Evolutionary conservation across 2,888 invertebrate species (phyloP), one percentile per base, ranked within the genome.

Genomic region (Galerucella nymphaeae): DNA sequence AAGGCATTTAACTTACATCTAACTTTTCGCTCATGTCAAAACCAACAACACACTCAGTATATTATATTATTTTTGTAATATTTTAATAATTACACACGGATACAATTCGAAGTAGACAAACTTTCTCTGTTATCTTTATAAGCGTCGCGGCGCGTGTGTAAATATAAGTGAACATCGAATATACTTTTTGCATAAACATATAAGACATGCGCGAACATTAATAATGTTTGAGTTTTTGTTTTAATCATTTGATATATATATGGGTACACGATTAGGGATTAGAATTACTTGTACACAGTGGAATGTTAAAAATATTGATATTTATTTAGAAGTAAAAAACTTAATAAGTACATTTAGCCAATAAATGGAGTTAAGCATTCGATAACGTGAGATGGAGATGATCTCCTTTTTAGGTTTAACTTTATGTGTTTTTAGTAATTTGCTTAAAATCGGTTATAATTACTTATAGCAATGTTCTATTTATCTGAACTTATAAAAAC

Each of bases 71-170:
- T 13, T 45, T 45, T 14, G 45, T 38, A 38, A 3, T 45, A 14
- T 45, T 13, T 13, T 45, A 45, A 45, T 11, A 45, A 45, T 13
- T 45, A 45, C 5, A 38, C 30, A 14, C 45, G 45, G 14, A 55
- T 55, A 18, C 13, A 55, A 18, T n/a, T 55, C 18, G 23, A 42
- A 50, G 30, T 13, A 18, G 30, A 58, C 41, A 72, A 58, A 63
- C 59, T 70, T 71, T 73, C 77, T 67, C 70, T 75, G 77, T 77
- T 77, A 76, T 77, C 77, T 73, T 75, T 74, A 74, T 74, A 62
- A 71, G 75, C 77, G 75, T 74, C 75, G 75, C 77, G 75, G 70
- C 71, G 75, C 70, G 64, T 75, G 62, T 71, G 74, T 72, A 77
- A 77, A 77, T 73, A 77, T 71, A 73, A 74, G 59, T 42, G 72